Evolutionary conservation across 2,888 invertebrate genomes (phyloP).

Genomic region (Holacanthella duospinosa): DNA sequence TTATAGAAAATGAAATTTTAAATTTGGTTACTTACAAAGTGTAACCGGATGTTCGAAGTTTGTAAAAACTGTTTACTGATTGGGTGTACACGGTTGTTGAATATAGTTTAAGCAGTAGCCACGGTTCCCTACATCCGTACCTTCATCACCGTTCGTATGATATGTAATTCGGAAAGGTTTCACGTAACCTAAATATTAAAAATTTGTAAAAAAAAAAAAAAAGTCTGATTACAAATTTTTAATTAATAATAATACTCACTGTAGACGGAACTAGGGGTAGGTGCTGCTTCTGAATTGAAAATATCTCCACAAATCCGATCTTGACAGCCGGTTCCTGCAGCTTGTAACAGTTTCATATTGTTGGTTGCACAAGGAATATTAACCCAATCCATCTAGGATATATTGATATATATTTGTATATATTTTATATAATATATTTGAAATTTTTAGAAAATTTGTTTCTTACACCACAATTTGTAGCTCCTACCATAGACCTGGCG

Average conservation of each 20-base stretch:
- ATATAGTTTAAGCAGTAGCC: conserved; percentile 75
- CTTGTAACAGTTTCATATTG: conserved; percentile 47
- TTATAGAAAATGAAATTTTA: too few species aligned
- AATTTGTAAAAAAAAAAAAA: conserved; percentile 10
- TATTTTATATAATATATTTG: too few species aligned
- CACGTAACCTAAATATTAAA: conserved; percentile 59
- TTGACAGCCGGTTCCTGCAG: conserved; percentile 54
- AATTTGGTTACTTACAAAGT: too few species aligned
- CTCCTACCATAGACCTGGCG: conserved; percentile 47
- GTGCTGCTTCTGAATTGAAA: conserved; percentile 60
- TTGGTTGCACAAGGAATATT: conserved; percentile 66
- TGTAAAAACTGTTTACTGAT: too few species aligned
- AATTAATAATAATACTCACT: conserved; percentile 51
- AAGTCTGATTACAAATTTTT: not conserved
- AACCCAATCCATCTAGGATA: conserved; percentile 59
- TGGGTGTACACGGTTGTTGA: conserved; percentile 65
- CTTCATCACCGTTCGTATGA: conserved; percentile 66
- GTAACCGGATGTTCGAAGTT: too few species aligned
- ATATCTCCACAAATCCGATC: conserved; percentile 75
- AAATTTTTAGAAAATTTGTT: too few species aligned
- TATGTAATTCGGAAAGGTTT: conserved; percentile 68
- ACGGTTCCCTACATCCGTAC: conserved; percentile 56
- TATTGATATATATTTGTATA: not conserved
- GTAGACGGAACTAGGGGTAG: conserved; percentile 52
- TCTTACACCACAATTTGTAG: conserved; percentile 50